Percentiles rank a stretch among this genome's conserved stretches.
phyloP scores from a whole-genome alignment of 2,888 invertebrate species.

The Ceraclea dissimilis region DNA sequence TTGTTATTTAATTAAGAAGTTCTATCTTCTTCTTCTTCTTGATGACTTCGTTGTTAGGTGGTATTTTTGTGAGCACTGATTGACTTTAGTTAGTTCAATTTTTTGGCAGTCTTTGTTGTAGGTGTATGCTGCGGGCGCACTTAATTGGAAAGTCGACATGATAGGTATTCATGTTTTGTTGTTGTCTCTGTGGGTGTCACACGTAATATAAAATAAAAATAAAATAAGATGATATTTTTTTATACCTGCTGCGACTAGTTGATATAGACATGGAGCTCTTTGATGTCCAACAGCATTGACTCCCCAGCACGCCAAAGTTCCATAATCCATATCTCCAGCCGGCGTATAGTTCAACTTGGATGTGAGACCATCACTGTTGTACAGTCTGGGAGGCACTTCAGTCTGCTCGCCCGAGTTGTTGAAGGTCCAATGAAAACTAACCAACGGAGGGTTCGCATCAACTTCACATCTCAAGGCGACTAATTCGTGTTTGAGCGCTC shows the following conservation, averaged over 20 bases:
- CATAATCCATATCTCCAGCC: conserved; percentile 80
- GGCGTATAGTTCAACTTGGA: conserved; percentile 79
- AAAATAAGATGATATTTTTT: background rate
- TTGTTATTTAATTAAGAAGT: background rate
- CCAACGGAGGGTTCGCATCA: conserved; percentile 80
- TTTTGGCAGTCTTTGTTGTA: too few species aligned
- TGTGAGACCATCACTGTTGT: conserved; percentile 58
- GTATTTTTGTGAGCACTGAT: too few species aligned
- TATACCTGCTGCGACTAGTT: conserved; percentile 76
- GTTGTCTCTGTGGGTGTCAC: too few species aligned
- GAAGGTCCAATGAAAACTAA: conserved; percentile 87
- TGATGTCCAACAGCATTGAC: conserved; percentile 77
- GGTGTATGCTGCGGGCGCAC: too few species aligned
- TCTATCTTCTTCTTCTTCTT: too few species aligned
- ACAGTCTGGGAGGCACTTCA: conserved; percentile 62
- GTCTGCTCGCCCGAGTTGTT: conserved; percentile 84
- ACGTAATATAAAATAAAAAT: too few species aligned
- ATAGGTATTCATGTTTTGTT: too few species aligned
- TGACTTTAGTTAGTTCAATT: too few species aligned
- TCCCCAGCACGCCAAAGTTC: conserved; percentile 82
- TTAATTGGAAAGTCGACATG: too few species aligned
- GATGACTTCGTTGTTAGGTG: too few species aligned
- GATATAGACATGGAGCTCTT: conserved; percentile 78
- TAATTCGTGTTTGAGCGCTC: conserved; percentile 84
- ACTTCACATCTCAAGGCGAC: conserved; percentile 77